Base-by-base conservation (phyloP, 2,113 vertebrate genomes). In the Hoplias malabaricus region DNA sequence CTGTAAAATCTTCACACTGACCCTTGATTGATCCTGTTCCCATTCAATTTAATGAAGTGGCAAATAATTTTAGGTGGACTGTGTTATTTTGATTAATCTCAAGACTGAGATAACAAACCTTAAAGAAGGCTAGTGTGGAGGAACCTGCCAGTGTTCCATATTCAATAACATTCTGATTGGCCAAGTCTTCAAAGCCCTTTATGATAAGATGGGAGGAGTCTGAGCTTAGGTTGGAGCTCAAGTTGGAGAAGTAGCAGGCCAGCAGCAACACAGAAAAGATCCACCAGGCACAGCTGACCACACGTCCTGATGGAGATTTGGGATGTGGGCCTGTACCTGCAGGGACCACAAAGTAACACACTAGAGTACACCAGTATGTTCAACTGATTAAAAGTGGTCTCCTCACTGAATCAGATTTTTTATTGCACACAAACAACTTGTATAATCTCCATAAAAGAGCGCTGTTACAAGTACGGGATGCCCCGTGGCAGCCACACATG, bases 271-370 rank as follows among this genome's bases (percentile, higher is more conserved):
- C 81, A 27, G 91, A 87, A 78, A 96, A 96, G 3, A 96, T 80
- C 95, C 95, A 96, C 95, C 94, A 96, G 83, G 89, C 92, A 46
- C 93, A 90, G 8, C 91, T 90, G 2, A 96, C 85, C 11, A 96
- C 86, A 1, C 94, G 89, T 27, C 92, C 93, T 0, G 95, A 94
- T 3, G 93, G 76, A 0, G 95, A 90, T 82, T 89, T 94, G 9
- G 95, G 94, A 23, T 93, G 92, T 59, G 94, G 95, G 1, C 91
- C 93, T 14, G 90, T 91, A 54, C 95, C 95, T 96, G 83, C 43
- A 36, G 79, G 57, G 23, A 79, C 11, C 75, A 71, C 3, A 23
- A 31, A 16, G 56, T 56, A 40, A 12, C 59, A n/a, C n/a, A n/a
- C n/a, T n/a, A n/a, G n/a, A n/a, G n/a, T n/a, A n/a, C n/a, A n/a